Base-by-base conservation (phyloP, 2,888 invertebrate species). In the Drosophila maculinotata region DNA sequence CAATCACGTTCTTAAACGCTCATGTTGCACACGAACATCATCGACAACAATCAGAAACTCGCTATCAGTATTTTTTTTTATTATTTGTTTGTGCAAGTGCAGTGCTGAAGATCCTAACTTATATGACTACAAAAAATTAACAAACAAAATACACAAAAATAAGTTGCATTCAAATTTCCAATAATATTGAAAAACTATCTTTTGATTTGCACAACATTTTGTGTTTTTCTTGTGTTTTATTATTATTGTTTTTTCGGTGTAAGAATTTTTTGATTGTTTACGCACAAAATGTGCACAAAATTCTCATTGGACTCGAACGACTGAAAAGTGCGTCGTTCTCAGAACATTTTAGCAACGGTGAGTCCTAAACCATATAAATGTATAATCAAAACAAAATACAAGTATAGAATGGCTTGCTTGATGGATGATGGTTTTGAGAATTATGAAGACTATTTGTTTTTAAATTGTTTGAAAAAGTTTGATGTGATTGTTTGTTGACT, bases 201-300 rank as follows among this genome's bases (percentile, higher is more conserved):
- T 36, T 33, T 15, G 26, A n/a, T 52, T 28, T 17, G 23, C 42
- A 42, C 44, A 53, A 52, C 14, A 23, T 23, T 60, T 28, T 25
- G 42, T 42, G 52, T 42, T 36, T 8, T 26, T 44, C 20, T 57
- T 68, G 30, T 51, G 41, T 17, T 47, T 12, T 44, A 56, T 36
- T 71, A 53, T 33, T 53, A 35, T 54, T 26, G 12, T 63, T 59
- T 53, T 54, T 51, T 52, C 47, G 56, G 72, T 66, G 59, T 66
- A 54, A 39, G 25, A 51, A 47, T 76, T 66, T 70, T 62, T 69
- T 63, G 39, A 53, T 63, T 68, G 69, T 62, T 76, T 72, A 52
- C 68, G 63, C 73, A 86, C 71, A 82, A 82, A 88, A 82, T 82
- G 82, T 86, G 84, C 88, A 76, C 88, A 67, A 88, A 88, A 86